Percentiles rank a stretch among this genome's conserved stretches.
These are phyloP conservation scores for Hestina assimilis DNA, from an alignment of 1,140 invertebrate genomes.

Conservation along the genomic window DNA sequence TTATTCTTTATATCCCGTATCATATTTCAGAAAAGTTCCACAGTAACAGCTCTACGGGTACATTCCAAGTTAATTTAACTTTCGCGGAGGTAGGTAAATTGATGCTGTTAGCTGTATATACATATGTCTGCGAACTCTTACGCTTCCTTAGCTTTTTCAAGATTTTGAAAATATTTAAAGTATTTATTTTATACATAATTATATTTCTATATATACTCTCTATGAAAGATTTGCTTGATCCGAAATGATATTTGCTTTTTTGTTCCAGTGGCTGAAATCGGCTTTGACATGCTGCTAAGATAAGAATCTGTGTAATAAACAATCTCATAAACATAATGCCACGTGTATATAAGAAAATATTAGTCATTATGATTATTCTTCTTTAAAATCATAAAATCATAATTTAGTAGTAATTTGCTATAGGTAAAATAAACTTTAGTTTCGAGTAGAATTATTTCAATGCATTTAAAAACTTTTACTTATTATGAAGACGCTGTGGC, in stretches of 20 bases:
- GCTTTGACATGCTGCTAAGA: slow-evolving; percentile 81
- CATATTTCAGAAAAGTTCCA: slow-evolving; percentile 44
- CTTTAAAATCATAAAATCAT: too few species aligned
- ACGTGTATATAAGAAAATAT: too few species aligned
- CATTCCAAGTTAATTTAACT: slow-evolving; percentile 39
- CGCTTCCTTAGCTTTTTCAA: background rate
- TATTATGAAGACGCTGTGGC: too few species aligned
- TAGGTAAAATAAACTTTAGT: too few species aligned
- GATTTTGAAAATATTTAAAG: background rate
- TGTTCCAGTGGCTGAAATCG: slow-evolving; percentile 87
- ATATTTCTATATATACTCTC: slow-evolving; percentile 17
- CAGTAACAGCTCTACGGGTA: slow-evolving; percentile 38
- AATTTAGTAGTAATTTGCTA: too few species aligned
- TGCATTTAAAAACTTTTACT: too few species aligned
- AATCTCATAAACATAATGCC: too few species aligned
- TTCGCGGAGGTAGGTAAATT: slow-evolving; percentile 39
- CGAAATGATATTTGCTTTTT: too few species aligned
- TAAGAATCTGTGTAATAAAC: slow-evolving; percentile 8
- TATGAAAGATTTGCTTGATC: too few species aligned
- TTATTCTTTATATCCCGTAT: slow-evolving; percentile 10
- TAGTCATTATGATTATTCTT: too few species aligned
- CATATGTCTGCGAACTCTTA: background rate
- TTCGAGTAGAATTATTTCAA: too few species aligned
- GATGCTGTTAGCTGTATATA: background rate
- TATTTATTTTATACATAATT: background rate